These are phyloP conservation scores for Tragulus kanchil DNA, from an alignment of 2,113 vertebrate species.

Conservation along the genomic window DNA sequence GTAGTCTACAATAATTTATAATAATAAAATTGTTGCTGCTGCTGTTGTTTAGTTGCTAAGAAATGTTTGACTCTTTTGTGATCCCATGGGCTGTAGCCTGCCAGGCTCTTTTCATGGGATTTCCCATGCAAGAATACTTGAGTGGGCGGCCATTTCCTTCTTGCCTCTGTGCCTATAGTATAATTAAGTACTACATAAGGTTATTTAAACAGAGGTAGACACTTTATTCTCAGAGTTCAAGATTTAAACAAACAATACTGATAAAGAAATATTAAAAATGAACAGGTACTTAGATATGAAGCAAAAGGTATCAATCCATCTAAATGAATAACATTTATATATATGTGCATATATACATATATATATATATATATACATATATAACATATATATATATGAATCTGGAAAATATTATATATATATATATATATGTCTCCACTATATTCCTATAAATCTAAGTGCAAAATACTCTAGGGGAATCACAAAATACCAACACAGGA, in stretches of 20 bases:
- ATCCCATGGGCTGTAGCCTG: neutral
- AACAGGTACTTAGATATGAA: neutral
- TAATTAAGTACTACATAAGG: neutral
- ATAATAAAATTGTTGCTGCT: neutral
- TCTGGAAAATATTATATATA: neutral
- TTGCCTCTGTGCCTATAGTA: neutral
- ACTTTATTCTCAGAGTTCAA: neutral
- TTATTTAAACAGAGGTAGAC: neutral
- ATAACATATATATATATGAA: neutral
- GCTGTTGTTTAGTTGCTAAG: neutral
- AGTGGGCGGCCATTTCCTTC: neutral
- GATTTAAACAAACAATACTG: neutral
- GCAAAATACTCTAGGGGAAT: neutral
- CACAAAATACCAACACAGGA: neutral
- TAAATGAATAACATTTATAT: neutral
- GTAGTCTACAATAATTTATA: conserved; percentile 1
- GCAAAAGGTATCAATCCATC: neutral
- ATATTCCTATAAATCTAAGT: too few species aligned
- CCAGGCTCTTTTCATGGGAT: neutral
- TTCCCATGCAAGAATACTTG: neutral
- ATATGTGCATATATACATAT: neutral
- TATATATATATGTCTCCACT: too few species aligned
- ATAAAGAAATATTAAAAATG: neutral
- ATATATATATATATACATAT: too few species aligned
- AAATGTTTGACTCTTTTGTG: neutral